phyloP scores from a whole-genome alignment of 2,113 vertebrate species.

The Oxyruncus cristatus region DNA sequence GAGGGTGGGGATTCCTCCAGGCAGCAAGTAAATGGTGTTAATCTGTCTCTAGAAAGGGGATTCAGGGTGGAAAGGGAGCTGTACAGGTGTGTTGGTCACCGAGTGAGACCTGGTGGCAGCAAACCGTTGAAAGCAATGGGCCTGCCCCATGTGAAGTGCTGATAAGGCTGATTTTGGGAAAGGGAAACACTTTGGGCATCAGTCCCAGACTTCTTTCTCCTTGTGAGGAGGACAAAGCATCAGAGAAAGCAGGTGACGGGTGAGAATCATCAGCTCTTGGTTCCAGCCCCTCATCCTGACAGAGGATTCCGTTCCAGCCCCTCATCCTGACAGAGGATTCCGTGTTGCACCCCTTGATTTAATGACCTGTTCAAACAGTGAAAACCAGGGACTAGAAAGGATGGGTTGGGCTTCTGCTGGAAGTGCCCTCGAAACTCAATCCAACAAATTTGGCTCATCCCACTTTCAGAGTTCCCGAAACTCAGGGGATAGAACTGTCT shows the following conservation, averaged over 20 bases:
- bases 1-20: background rate
- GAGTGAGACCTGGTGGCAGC: background rate
- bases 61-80: background rate
- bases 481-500: no score
- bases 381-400: no score
- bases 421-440: no score
- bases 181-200: background rate
- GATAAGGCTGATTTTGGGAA: background rate
- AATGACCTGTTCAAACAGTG: background rate
- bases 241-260: background rate
- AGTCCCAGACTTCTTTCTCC: background rate
- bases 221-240: background rate
- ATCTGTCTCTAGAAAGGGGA: background rate
- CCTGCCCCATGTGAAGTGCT: background rate
- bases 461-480: no score
- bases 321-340: background rate
- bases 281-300: no score
- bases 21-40: background rate
- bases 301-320: background rate
- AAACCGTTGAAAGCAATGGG: background rate
- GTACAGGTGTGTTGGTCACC: background rate
- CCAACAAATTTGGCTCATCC: no score
- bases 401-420: no score
- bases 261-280: background rate
- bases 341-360: background rate